phyloP scores from a whole-genome alignment of 2,888 invertebrate genomes.

The Caenorhabditis auriculariae region DNA sequence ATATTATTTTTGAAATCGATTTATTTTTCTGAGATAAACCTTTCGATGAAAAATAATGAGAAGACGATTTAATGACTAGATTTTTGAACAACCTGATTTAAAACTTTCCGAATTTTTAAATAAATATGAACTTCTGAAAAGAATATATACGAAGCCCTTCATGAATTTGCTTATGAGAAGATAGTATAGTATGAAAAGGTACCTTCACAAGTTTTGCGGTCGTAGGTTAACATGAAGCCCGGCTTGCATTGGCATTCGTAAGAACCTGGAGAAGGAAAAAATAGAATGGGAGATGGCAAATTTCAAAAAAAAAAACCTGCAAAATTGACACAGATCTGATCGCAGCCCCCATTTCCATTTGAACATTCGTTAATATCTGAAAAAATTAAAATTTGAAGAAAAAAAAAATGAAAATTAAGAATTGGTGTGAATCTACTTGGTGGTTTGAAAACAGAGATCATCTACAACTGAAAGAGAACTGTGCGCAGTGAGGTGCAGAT shows the following conservation, averaged over 20 bases:
- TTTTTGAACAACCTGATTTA: no score
- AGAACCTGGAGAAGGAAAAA: no score
- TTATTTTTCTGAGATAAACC: no score
- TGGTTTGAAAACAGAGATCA: neutral
- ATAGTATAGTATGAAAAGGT: no score
- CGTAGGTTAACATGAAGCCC: slow-evolving; percentile 69
- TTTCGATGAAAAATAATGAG: no score
- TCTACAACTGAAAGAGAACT: neutral
- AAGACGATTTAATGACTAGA: no score
- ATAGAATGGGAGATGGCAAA: no score
- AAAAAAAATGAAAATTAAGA: neutral
- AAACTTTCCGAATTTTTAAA: no score
- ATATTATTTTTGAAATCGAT: no score
- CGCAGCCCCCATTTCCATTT: slow-evolving; percentile 78
- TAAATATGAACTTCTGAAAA: no score
- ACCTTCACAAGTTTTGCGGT: slow-evolving; percentile 53
- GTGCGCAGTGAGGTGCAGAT: no score
- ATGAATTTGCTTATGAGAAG: neutral
- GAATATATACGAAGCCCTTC: neutral
- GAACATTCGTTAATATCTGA: slow-evolving; percentile 81
- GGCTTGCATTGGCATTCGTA: slow-evolving; percentile 77
- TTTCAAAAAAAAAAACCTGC: no score
- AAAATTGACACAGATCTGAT: slow-evolving; percentile 82
- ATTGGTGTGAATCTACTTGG: neutral
- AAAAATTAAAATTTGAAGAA: slow-evolving; percentile 12